A percentile compares a stretch with the other conserved stretches of the same genome.
Conservation (phyloP, 2,113 vertebrate species). For the Salvelinus fontinalis region DNA sequence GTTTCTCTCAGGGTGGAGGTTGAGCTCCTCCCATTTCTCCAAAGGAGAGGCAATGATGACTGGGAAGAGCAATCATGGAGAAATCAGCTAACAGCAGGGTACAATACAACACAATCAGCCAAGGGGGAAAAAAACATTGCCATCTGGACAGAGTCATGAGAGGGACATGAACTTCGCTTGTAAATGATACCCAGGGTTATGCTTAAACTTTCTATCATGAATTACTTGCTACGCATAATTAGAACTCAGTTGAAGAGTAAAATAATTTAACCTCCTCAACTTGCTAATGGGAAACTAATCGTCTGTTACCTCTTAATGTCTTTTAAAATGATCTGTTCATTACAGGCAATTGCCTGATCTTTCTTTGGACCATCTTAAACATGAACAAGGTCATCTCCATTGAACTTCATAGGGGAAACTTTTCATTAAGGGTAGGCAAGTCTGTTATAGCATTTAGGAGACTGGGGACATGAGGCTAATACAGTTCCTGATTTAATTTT, state of each 20-base stretch:
- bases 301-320: constrained; percentile 31
- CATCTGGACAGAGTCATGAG: background rate
- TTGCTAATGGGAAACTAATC: constrained; percentile 43
- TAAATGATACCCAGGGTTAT: constrained; percentile 11
- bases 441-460: background rate
- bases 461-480: background rate
- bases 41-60: constrained; percentile 82
- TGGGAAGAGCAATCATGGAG: constrained; percentile 43
- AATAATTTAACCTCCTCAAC: constrained; percentile 53
- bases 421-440: background rate
- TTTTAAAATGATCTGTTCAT: constrained; percentile 37
- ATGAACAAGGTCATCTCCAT: constrained; percentile 18
- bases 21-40: constrained; percentile 96
- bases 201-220: constrained; percentile 30
- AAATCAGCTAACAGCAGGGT: background rate
- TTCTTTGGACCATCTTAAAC: constrained; percentile 13
- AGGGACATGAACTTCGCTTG: constrained; percentile 18
- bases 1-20: constrained; percentile 80
- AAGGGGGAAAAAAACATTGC: background rate
- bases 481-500: background rate
- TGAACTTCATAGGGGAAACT: constrained; percentile 10
- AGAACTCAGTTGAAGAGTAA: constrained; percentile 28
- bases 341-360: constrained; percentile 17
- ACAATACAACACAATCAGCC: background rate
- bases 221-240: constrained; percentile 41